Evolutionary conservation across 2,888 invertebrate genomes (phyloP).

Genomic region (Xanthorhoe spadicearia): DNA sequence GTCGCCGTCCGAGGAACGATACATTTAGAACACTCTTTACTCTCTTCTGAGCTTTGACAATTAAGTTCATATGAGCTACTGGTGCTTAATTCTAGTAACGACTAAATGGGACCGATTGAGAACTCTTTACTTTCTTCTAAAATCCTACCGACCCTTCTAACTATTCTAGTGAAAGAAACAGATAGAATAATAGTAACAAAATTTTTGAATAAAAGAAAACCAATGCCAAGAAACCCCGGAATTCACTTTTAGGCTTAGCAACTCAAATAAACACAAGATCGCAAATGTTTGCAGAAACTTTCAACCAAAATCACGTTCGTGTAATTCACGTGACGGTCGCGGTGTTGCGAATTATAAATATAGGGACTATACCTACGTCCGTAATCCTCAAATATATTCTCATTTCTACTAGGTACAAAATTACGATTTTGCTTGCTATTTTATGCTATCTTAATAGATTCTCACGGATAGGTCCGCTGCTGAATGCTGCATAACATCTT

Average conservation of each 20-base stretch:
- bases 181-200: neutral
- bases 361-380: slow-evolving; percentile 21
- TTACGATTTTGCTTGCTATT: neutral
- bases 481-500: too few relatives aligned
- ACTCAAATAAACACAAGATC: neutral
- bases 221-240: neutral
- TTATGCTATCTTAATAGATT: neutral
- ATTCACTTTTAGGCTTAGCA: neutral
- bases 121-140: too few relatives aligned
- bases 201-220: neutral
- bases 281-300: neutral
- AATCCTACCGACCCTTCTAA: too few relatives aligned
- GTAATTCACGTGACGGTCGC: slow-evolving; percentile 24
- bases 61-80: too few relatives aligned
- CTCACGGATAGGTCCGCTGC: too few relatives aligned
- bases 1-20: neutral
- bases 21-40: too few relatives aligned
- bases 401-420: slow-evolving; percentile 9
- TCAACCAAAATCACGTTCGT: neutral
- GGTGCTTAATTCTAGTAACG: too few relatives aligned
- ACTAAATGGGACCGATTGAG: too few relatives aligned
- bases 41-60: too few relatives aligned
- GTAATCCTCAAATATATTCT: slow-evolving; percentile 49
- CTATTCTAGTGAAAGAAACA: neutral
- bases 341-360: slow-evolving; percentile 25